phyloP scores from a whole-genome alignment of 2,113 vertebrate genomes.

The Nycticorax nycticorax region DNA sequence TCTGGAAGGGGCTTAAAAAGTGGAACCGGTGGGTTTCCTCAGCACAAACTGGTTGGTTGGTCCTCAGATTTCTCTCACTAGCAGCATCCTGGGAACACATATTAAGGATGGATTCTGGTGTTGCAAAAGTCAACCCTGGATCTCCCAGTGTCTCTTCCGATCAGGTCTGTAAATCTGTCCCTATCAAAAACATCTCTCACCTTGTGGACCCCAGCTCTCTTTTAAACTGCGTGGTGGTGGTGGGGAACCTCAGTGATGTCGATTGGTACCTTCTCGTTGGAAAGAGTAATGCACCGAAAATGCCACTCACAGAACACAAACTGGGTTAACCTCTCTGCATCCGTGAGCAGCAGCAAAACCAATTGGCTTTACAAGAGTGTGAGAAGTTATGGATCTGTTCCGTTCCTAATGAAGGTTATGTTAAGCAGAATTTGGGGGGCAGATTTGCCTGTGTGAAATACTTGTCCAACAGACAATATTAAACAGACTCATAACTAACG shows the following conservation, averaged over 20 bases:
- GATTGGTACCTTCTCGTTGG: neutral
- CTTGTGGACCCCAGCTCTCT: conserved; percentile 11
- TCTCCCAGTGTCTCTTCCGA: conserved; percentile 71
- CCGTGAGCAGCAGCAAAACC: conserved; percentile 27
- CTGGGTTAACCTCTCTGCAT: neutral
- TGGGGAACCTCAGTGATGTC: neutral
- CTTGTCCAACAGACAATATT: neutral
- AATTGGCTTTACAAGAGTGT: neutral
- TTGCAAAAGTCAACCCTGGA: conserved; percentile 73
- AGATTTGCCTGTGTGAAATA: neutral
- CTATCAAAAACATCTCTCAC: conserved; percentile 29
- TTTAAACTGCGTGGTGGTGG: conserved; percentile 27
- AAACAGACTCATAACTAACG: neutral
- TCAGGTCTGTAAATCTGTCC: conserved; percentile 75
- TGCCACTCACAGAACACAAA: conserved; percentile 74
- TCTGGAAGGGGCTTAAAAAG: conserved; percentile 65
- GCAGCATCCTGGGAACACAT: conserved; percentile 51
- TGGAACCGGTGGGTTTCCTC: conserved; percentile 49
- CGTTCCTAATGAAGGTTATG: neutral
- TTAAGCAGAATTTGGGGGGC: neutral
- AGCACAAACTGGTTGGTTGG: neutral
- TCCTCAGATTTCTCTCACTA: conserved; percentile 48
- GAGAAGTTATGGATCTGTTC: neutral
- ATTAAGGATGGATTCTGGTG: conserved; percentile 71
- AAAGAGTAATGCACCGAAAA: neutral